Conservation (phyloP, 1,140 invertebrate species). For the Atopsyche davidsoni region DNA sequence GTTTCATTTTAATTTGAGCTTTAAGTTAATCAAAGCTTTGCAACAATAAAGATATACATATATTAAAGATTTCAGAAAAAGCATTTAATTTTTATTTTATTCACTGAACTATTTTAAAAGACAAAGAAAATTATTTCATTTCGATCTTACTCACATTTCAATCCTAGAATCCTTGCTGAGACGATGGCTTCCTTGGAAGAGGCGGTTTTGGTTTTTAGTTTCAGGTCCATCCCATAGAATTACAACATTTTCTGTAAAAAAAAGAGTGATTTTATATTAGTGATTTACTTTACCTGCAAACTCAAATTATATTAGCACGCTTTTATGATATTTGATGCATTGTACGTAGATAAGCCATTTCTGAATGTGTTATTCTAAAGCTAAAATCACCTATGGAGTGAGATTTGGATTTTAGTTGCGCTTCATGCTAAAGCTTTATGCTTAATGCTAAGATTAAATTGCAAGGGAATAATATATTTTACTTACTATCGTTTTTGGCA, state of each 20-base stretch:
- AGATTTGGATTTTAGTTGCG: background rate
- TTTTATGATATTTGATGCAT: background rate
- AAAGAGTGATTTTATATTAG: conserved; percentile 1
- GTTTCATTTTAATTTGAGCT: background rate
- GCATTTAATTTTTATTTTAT: background rate
- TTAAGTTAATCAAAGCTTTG: background rate
- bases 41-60: background rate
- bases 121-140: no score
- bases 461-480: background rate
- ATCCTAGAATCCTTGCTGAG: conserved; percentile 9
- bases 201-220: conserved; percentile 7
- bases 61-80: no score
- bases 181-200: conserved; percentile 11
- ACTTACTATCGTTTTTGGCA: conserved; percentile 35
- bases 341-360: background rate
- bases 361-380: conserved; percentile 1
- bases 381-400: background rate
- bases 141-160: conserved; percentile 9
- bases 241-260: conserved; percentile 20
- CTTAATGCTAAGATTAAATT: background rate
- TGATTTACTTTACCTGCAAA: background rate
- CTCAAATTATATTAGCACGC: background rate
- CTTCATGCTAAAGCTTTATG: background rate
- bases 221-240: no score
- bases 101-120: background rate